Percentiles rank a stretch among this genome's conserved stretches.
Evolutionary conservation across 23 tunicate genomes (phyloP).

Genomic region (Botrylloides violaceus): DNA sequence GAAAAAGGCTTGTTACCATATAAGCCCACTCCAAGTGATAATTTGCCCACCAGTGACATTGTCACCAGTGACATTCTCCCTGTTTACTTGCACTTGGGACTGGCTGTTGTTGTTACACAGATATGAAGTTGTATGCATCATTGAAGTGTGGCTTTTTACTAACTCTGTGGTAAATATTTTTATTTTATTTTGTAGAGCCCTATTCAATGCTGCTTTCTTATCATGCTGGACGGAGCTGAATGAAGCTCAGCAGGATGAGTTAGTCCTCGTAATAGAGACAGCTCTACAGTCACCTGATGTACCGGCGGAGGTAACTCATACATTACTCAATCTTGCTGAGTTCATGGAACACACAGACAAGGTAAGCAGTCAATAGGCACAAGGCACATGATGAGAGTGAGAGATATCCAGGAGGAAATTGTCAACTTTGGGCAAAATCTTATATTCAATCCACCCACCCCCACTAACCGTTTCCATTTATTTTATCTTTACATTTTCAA

Average conservation of each 20-base stretch:
- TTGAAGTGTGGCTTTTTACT: background rate
- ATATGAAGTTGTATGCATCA: background rate
- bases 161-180: background rate
- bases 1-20: too few species aligned
- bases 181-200: slow-evolving; percentile 33
- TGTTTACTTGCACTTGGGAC: too few species aligned
- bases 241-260: slow-evolving; percentile 79
- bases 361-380: slow-evolving; percentile 22
- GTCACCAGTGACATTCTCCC: too few species aligned
- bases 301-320: slow-evolving; percentile 93
- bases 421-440: too few species aligned
- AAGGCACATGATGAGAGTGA: too few species aligned
- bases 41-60: too few species aligned
- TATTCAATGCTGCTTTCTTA: slow-evolving; percentile 87
- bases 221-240: slow-evolving; percentile 83
- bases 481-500: too few species aligned
- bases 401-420: too few species aligned
- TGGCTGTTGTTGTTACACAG: background rate
- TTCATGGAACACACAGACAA: slow-evolving; percentile 95
- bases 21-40: too few species aligned
- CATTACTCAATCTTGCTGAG: slow-evolving; percentile 75
- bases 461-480: too few species aligned
- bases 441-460: too few species aligned
- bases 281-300: slow-evolving; percentile 73
- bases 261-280: slow-evolving; percentile 35